These are phyloP conservation scores for Dendrolimus kikuchii DNA, from an alignment of 1,140 invertebrate species.

Conservation along the genomic window DNA sequence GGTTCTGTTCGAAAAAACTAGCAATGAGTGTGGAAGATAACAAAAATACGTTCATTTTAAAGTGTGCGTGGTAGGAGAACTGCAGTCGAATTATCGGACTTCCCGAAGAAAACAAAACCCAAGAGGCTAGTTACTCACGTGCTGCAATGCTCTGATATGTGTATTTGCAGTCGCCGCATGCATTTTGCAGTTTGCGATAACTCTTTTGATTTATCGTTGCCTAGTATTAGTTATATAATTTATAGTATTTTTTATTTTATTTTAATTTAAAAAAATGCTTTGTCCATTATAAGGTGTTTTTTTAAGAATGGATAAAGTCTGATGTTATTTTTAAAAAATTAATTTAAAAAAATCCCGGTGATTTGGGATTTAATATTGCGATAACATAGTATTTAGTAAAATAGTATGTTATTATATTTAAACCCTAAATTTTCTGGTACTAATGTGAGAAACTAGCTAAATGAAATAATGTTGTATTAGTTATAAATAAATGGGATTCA, in stretches of 20 bases:
- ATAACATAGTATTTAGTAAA: too few species aligned
- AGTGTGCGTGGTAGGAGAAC: conserved; percentile 9
- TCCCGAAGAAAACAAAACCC: conserved; percentile 51
- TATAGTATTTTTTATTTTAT: neutral
- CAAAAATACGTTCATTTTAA: conserved; percentile 1
- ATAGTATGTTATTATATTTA: too few species aligned
- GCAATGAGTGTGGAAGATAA: conserved; percentile 19
- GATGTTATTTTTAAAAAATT: too few species aligned
- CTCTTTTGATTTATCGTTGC: conserved; percentile 8
- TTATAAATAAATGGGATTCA: too few species aligned
- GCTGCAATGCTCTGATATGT: conserved; percentile 14
- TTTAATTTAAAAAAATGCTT: too few species aligned
- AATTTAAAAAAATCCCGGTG: too few species aligned
- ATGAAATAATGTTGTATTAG: too few species aligned
- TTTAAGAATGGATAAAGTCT: neutral
- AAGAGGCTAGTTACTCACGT: conserved; percentile 27
- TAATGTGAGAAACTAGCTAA: too few species aligned
- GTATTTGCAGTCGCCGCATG: conserved; percentile 9
- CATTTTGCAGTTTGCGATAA: conserved; percentile 1
- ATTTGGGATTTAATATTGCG: too few species aligned
- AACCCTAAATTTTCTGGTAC: too few species aligned
- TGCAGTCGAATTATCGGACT: conserved; percentile 51
- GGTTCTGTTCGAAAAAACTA: conserved; percentile 1
- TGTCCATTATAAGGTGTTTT: too few species aligned
- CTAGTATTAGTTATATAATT: neutral